phyloP scores from a whole-genome alignment of 2,888 invertebrate species.

The Cantharis nigra region DNA sequence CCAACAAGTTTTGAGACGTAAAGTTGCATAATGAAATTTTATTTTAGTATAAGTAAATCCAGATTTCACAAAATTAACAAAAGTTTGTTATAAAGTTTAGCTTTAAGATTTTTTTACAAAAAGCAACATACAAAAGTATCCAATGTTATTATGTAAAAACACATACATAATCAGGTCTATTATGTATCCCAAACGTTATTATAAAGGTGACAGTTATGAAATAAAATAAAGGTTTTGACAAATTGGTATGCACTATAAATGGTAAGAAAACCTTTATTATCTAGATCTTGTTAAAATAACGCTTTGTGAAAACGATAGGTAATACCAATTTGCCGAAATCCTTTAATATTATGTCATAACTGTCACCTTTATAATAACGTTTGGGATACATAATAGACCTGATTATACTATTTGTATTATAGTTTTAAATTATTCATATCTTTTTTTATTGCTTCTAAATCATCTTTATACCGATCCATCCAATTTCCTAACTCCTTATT shows the following conservation, averaged over 20 bases:
- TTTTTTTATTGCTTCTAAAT: conserved; percentile 17
- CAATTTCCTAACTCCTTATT: conserved; percentile 58
- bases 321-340: too few species aligned
- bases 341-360: too few species aligned
- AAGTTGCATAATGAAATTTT: background rate
- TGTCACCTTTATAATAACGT: too few species aligned
- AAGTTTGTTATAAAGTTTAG: background rate
- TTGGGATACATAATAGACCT: too few species aligned
- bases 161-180: too few species aligned
- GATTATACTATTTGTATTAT: background rate
- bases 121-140: background rate
- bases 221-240: too few species aligned
- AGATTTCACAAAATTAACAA: background rate
- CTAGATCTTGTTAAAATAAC: too few species aligned
- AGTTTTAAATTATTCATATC: conserved; percentile 6
- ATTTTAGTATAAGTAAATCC: background rate
- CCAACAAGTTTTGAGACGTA: background rate
- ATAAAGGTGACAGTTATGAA: too few species aligned
- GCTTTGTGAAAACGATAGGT: too few species aligned
- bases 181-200: too few species aligned
- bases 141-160: background rate
- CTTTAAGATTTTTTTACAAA: background rate
- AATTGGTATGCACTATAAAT: too few species aligned
- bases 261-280: too few species aligned
- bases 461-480: conserved; percentile 56